A percentile compares a stretch with the other conserved stretches of the same genome.
These are phyloP conservation scores for Macrotus californicus DNA, from an alignment of 2,113 vertebrate species.

Conservation along the genomic window DNA sequence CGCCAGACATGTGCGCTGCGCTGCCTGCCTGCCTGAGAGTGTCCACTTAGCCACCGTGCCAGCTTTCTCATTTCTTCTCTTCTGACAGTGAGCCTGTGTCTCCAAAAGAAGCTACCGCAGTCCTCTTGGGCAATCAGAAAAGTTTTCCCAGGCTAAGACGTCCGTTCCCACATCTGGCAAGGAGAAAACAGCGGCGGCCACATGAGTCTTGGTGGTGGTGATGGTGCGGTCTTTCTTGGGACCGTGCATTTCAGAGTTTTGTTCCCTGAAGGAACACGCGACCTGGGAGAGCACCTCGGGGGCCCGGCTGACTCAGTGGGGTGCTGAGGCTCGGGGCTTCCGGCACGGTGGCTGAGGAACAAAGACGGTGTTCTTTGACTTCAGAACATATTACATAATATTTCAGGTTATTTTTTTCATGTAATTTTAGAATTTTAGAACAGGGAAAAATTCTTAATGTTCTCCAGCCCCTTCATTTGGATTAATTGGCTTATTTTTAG, in stretches of 20 bases:
- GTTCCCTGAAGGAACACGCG: not conserved
- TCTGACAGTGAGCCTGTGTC: conserved; percentile 59
- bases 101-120: conserved; percentile 31
- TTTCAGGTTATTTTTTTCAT: not conserved
- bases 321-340: not conserved
- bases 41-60: conserved; percentile 44
- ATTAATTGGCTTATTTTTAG: conserved; percentile 19
- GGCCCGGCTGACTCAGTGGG: not conserved
- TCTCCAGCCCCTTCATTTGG: not conserved
- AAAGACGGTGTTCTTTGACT: not conserved
- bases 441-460: not conserved
- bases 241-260: not conserved
- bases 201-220: not conserved
- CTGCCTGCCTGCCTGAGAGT: conserved; percentile 45
- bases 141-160: conserved; percentile 28
- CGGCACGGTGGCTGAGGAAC: not conserved
- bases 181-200: not conserved
- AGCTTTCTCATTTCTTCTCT: conserved; percentile 35
- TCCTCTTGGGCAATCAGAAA: conserved; percentile 50
- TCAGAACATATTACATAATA: not conserved
- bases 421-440: conserved; percentile 20
- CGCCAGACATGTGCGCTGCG: accelerated
- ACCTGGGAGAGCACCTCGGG: not conserved
- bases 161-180: conserved; percentile 39
- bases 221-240: not conserved